Percentiles rank a stretch among this genome's conserved stretches.
Conservation (phyloP, 1,140 invertebrate species). For the Trypoxylus dichotomus region DNA sequence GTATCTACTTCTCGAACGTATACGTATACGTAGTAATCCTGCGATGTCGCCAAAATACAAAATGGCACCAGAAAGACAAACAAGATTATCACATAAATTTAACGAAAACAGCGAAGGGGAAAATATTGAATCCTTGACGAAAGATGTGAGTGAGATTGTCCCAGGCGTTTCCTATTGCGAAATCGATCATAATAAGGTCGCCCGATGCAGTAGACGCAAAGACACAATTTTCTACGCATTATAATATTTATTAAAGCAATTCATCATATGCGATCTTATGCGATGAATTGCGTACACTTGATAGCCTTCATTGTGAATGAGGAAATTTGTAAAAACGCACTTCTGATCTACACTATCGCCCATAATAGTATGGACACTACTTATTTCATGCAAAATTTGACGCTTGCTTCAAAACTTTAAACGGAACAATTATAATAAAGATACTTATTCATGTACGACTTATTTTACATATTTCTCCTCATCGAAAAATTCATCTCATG, state of each 20-base stretch:
- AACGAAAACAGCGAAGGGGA: conserved; percentile 7
- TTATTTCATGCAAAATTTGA: no score
- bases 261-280: no score
- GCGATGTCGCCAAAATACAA: not conserved
- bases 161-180: not conserved
- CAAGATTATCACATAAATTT: conserved; percentile 25
- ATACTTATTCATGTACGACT: no score
- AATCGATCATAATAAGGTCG: conserved; percentile 11
- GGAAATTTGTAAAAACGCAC: not conserved
- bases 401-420: no score
- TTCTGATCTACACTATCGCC: no score
- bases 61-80: conserved; percentile 5
- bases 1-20: not conserved
- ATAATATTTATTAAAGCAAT: not conserved
- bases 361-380: no score
- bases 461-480: no score
- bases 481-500: no score
- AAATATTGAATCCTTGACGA: not conserved
- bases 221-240: not conserved
- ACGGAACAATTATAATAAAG: no score
- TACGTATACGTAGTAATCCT: not conserved
- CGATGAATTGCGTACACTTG: no score
- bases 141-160: not conserved
- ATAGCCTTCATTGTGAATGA: not conserved
- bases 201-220: not conserved